Conservation (phyloP, 2,113 vertebrate species). For the Gallinago paraguaiae region DNA sequence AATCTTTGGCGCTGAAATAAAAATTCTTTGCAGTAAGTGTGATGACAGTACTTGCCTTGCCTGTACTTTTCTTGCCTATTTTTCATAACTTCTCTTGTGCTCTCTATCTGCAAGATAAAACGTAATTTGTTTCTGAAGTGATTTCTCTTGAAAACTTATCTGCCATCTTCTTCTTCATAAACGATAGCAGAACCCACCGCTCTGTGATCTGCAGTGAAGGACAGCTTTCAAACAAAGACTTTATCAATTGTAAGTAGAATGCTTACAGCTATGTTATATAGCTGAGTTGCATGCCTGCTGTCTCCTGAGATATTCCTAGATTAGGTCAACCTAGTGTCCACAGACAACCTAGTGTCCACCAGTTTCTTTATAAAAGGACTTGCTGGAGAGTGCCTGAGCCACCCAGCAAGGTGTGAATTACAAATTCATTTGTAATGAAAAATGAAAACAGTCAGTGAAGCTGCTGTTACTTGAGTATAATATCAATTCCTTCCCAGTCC, state of each 20-base stretch:
- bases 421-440: too few species aligned
- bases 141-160: neutral
- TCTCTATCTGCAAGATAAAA: neutral
- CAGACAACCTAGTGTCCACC: neutral
- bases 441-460: neutral
- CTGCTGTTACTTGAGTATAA: neutral
- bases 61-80: neutral
- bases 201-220: neutral
- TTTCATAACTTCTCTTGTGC: neutral
- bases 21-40: neutral
- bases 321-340: neutral
- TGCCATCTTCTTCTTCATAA: neutral
- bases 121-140: neutral
- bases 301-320: neutral
- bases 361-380: neutral
- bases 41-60: neutral
- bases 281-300: neutral
- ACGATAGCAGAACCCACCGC: accelerated
- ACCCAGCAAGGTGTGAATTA: accelerated
- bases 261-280: accelerated
- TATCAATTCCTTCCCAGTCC: neutral
- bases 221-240: neutral
- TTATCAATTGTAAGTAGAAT: neutral
- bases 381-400: neutral
- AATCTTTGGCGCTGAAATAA: conserved; percentile 11